Evolutionary conservation across 2,113 vertebrate species (phyloP).

Genomic region (Ictalurus punctatus): DNA sequence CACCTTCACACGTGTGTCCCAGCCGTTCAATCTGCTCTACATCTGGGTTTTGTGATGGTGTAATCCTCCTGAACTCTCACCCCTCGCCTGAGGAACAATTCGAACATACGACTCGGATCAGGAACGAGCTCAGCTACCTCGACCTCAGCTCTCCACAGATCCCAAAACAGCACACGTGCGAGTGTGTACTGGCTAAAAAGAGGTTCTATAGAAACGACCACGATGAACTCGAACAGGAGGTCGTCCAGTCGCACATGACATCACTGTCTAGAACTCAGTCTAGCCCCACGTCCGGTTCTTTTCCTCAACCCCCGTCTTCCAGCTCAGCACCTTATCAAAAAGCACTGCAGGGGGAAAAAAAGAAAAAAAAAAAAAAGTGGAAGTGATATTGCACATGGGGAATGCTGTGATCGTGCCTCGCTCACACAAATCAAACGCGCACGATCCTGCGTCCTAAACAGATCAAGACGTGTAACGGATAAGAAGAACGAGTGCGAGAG

Average conservation of each 20-base stretch:
- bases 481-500: background rate
- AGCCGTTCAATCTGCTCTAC: constrained; percentile 25
- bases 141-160: background rate
- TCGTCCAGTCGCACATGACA: background rate
- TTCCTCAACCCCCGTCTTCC: constrained; percentile 30
- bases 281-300: constrained; percentile 36
- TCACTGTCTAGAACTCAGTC: constrained; percentile 61
- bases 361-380: no score
- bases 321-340: constrained; percentile 35
- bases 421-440: background rate
- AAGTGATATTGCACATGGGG: constrained; percentile 10
- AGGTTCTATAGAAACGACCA: background rate
- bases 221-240: background rate
- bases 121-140: background rate
- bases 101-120: background rate
- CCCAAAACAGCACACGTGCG: background rate
- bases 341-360: background rate
- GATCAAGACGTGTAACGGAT: background rate
- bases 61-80: constrained; percentile 15
- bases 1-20: background rate
- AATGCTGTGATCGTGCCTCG: background rate
- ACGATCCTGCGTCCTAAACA: background rate
- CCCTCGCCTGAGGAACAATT: background rate
- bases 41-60: background rate
- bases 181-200: background rate